Conservation (phyloP, 2,797 vertebrate species). For the Hoplostethus atlanticus region DNA sequence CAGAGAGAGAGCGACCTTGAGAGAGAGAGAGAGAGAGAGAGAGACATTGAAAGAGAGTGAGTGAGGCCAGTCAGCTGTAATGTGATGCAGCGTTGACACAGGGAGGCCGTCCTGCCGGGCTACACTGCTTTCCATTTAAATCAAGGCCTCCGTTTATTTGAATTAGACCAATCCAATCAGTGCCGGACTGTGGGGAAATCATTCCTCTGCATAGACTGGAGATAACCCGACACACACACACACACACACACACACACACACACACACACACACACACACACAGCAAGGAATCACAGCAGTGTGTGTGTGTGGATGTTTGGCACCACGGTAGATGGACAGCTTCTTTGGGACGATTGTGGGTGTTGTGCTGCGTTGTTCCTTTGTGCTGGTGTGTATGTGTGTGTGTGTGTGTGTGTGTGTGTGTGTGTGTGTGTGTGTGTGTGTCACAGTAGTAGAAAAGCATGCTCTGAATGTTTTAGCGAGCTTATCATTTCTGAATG, state of each 20-base stretch:
- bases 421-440: not conserved
- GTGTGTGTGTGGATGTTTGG: not conserved
- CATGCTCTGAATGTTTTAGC: not conserved
- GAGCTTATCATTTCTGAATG: conserved; percentile 23
- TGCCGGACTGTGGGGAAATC: conserved; percentile 65
- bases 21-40: not conserved
- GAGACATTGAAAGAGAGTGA: not conserved
- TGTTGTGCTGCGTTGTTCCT: not conserved
- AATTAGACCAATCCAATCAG: conserved; percentile 77
- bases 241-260: conserved; percentile 7
- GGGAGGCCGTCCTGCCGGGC: conserved; percentile 61
- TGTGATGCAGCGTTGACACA: conserved; percentile 54
- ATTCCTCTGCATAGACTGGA: conserved; percentile 46
- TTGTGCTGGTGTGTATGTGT: conserved; percentile 14
- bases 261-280: conserved; percentile 24
- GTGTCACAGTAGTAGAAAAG: not conserved
- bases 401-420: conserved; percentile 25
- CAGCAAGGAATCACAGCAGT: not conserved
- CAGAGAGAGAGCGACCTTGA: conserved; percentile 34
- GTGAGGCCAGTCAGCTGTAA: conserved; percentile 24
- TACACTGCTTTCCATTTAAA: conserved; percentile 73
- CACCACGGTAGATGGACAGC: not conserved
- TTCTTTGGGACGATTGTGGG: not conserved
- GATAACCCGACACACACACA: conserved; percentile 14
- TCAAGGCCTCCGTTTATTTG: conserved; percentile 71